phyloP scores from a whole-genome alignment of 30 jellyfish, hydroid and myxozoan species.

The Phacellophora camtschatica region DNA sequence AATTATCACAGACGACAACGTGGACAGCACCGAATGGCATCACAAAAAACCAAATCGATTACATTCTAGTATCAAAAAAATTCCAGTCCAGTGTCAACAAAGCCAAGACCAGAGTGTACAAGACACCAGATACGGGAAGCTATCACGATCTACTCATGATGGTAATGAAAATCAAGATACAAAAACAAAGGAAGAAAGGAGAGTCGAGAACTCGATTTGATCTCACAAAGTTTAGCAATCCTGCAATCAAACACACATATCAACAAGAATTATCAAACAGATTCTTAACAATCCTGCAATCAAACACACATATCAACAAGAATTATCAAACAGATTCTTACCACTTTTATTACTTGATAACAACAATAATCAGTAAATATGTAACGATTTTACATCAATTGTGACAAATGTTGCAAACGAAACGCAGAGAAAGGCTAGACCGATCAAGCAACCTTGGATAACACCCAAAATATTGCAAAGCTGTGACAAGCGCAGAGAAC shows the following conservation, averaged over 20 bases:
- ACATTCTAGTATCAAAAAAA: constrained; percentile 26
- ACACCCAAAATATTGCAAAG: constrained; percentile 6
- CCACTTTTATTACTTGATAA: constrained; percentile 18
- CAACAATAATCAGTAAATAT: constrained; percentile 18
- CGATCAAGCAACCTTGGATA: constrained; percentile 48
- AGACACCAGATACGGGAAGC: constrained; percentile 49
- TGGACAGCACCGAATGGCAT: constrained; percentile 28
- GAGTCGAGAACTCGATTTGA: constrained; percentile 19
- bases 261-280: constrained; percentile 8
- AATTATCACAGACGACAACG: constrained; percentile 20
- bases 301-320: constrained; percentile 1
- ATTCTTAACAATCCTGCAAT: constrained; percentile 21
- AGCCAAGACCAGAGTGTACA: constrained; percentile 18
- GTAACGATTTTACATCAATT: constrained; percentile 8
- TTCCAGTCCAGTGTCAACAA: constrained; percentile 31
- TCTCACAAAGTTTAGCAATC: constrained; percentile 27
- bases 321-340: neutral
- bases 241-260: neutral
- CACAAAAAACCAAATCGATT: constrained; percentile 35
- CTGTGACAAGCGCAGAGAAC: constrained; percentile 27
- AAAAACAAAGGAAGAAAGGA: no score
- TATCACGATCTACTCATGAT: constrained; percentile 42
- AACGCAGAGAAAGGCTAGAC: constrained; percentile 3
- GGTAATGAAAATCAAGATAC: constrained; percentile 10
- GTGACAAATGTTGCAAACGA: constrained; percentile 4